Conservation (phyloP, 1,140 invertebrate genomes). For the Leptestheria dahalacensis region DNA sequence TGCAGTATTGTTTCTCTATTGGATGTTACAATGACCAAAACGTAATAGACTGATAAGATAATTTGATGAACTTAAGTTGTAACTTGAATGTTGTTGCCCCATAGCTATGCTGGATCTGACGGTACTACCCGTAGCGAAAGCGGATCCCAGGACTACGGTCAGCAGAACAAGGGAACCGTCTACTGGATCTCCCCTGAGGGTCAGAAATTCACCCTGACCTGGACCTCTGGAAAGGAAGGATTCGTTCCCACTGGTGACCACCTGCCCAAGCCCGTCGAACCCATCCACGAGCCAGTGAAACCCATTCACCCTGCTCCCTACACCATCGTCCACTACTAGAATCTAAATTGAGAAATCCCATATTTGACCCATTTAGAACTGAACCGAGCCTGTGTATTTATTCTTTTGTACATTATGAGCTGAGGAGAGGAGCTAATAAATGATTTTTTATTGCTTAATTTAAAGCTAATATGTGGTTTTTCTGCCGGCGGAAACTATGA, state of each 20-base stretch:
- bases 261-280: slow-evolving; percentile 9
- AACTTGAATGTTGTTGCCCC: not conserved
- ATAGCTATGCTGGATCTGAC: slow-evolving; percentile 8
- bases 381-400: no score
- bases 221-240: slow-evolving; percentile 20
- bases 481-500: no score
- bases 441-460: no score
- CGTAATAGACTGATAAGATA: no score
- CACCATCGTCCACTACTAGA: not conserved
- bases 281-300: not conserved
- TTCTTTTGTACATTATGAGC: no score
- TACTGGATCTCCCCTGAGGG: slow-evolving; percentile 17
- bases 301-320: not conserved
- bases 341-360: no score
- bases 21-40: no score
- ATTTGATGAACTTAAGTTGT: no score
- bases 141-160: not conserved
- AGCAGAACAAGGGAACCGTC: not conserved
- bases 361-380: no score
- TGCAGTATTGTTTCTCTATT: no score
- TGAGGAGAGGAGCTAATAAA: no score
- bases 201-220: slow-evolving; percentile 16
- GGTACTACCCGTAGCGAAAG: slow-evolving; percentile 1
- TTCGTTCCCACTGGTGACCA: slow-evolving; percentile 18
- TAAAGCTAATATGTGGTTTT: no score